Percentiles rank a stretch among this genome's conserved stretches.
Conservation (phyloP, 2,888 invertebrate species). For the Sabellastarte sp. region DNA sequence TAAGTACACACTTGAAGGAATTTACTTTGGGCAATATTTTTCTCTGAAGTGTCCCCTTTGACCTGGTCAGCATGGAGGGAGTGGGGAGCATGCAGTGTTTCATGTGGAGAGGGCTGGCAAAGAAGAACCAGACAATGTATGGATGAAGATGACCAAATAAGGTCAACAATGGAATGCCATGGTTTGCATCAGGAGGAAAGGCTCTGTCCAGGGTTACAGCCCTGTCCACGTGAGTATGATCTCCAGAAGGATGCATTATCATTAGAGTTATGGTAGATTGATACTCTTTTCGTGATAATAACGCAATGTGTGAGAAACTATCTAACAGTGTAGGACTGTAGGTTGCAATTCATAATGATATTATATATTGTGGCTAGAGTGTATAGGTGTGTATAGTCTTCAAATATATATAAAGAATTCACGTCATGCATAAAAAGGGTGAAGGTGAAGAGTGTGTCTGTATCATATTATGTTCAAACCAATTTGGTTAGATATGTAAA, state of each 20-base stretch:
- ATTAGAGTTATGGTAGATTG: too few relatives aligned
- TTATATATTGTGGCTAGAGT: too few relatives aligned
- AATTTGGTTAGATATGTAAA: too few relatives aligned
- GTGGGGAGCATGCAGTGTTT: constrained; percentile 43
- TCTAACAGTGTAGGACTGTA: background rate
- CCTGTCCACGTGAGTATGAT: constrained; percentile 46
- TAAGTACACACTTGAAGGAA: constrained; percentile 37
- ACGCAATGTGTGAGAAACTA: too few relatives aligned
- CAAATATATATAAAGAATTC: too few relatives aligned
- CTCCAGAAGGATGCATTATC: too few relatives aligned
- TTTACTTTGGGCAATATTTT: constrained; percentile 35
- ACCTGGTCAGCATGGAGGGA: constrained; percentile 39
- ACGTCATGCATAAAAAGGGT: too few relatives aligned
- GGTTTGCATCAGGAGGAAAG: constrained; percentile 39
- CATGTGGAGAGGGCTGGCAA: constrained; percentile 43
- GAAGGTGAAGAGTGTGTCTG: too few relatives aligned
- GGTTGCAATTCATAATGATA: too few relatives aligned
- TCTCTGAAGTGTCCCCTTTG: constrained; percentile 14
- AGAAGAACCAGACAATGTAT: constrained; percentile 37
- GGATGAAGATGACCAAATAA: constrained; percentile 26
- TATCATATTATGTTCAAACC: too few relatives aligned
- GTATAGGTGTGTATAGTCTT: too few relatives aligned
- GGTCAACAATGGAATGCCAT: constrained; percentile 35
- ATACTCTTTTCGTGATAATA: too few relatives aligned
- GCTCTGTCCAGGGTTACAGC: constrained; percentile 29